Percentiles rank a stretch among this genome's conserved stretches.
Evolutionary conservation across 2,888 invertebrate species (phyloP).

Genomic region (Eupelmus urozonus): DNA sequence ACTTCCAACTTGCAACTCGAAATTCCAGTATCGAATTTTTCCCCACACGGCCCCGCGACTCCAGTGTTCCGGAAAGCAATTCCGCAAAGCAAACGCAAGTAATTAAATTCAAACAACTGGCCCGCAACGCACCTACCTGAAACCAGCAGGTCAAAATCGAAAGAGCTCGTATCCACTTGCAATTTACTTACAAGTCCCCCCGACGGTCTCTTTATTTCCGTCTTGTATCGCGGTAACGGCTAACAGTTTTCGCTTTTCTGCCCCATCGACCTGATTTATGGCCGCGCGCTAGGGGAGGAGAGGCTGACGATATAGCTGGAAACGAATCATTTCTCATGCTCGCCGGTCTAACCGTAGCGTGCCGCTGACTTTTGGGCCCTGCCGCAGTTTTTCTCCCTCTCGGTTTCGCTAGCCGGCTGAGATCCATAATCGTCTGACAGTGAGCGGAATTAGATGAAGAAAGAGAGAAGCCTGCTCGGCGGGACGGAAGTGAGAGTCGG

Average conservation of each 20-base stretch:
- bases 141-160: background rate
- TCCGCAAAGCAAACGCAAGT: background rate
- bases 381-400: background rate
- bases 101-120: no score
- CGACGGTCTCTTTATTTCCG: no score
- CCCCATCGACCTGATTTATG: slow-evolving; percentile 50
- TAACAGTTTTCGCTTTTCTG: slow-evolving; percentile 48
- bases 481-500: background rate
- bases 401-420: background rate
- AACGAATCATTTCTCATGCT: slow-evolving; percentile 36
- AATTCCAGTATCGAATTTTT: no score
- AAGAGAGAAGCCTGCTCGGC: background rate
- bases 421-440: no score
- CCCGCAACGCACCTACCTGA: no score
- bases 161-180: background rate
- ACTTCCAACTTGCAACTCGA: no score
- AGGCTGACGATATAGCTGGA: slow-evolving; percentile 26
- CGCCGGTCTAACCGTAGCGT: background rate
- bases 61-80: no score
- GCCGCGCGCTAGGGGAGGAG: slow-evolving; percentile 13
- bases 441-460: background rate
- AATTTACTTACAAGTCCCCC: background rate
- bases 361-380: background rate
- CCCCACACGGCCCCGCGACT: no score
- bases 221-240: background rate